These are phyloP conservation scores for Papilio aristodemus DNA, from an alignment of 1,140 invertebrate genomes.

Conservation along the genomic window DNA sequence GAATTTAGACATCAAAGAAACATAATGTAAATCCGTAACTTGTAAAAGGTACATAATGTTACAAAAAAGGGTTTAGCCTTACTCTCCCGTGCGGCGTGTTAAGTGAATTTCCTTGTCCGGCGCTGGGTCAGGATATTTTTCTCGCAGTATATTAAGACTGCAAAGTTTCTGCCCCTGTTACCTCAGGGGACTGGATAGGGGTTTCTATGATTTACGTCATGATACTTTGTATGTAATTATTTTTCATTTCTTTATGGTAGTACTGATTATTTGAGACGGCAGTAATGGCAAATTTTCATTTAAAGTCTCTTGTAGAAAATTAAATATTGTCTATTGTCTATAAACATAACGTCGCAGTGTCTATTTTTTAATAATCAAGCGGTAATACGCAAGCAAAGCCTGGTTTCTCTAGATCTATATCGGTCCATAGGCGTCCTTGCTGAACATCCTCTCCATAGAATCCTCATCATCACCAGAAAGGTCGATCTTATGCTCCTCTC, in stretches of 20 bases:
- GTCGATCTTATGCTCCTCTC: too few relatives aligned
- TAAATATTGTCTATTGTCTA: too few relatives aligned
- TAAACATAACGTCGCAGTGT: too few relatives aligned
- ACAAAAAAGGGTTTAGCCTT: conserved; percentile 27
- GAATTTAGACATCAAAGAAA: neutral
- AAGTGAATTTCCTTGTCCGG: conserved; percentile 71
- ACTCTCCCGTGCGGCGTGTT: conserved; percentile 34
- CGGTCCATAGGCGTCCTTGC: too few relatives aligned
- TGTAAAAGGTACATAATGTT: neutral
- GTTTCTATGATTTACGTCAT: conserved; percentile 53
- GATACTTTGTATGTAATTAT: conserved; percentile 15
- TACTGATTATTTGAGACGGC: neutral
- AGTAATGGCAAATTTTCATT: neutral
- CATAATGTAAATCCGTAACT: conserved; percentile 1
- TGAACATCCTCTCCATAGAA: too few relatives aligned
- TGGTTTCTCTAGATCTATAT: too few relatives aligned
- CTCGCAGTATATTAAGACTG: conserved; percentile 67
- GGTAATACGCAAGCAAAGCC: too few relatives aligned
- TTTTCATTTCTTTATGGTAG: neutral
- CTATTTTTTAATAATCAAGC: neutral
- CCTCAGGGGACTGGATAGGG: conserved; percentile 35
- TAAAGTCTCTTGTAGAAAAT: neutral
- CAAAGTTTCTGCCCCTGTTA: conserved; percentile 50
- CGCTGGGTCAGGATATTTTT: conserved; percentile 64
- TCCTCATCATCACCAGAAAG: too few relatives aligned